Evolutionary conservation across 2,888 invertebrate species (phyloP).

Genomic region (Gnatocerus cornutus): DNA sequence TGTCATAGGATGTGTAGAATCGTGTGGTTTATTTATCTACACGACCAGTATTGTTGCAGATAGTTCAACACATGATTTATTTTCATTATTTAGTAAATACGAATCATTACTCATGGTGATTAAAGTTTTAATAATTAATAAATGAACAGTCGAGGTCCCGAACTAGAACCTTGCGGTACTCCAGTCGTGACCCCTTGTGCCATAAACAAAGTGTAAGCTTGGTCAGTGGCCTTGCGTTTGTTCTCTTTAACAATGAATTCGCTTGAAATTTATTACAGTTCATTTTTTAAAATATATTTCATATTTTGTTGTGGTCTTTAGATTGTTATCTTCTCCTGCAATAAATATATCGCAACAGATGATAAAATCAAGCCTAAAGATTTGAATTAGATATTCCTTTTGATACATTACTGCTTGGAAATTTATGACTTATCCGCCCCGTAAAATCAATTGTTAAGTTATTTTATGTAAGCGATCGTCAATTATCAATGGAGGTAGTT

Average conservation of each 20-base stretch:
- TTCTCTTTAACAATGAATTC: slow-evolving; percentile 1
- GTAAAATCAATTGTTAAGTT: slow-evolving; percentile 9
- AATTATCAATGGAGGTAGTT: slow-evolving; percentile 25
- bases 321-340: not conserved
- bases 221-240: slow-evolving; percentile 4
- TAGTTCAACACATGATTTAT: not conserved
- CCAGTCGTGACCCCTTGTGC: slow-evolving; percentile 1
- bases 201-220: not conserved
- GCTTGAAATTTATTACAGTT: slow-evolving; percentile 1
- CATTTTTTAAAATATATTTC: not conserved
- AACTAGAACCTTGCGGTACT: slow-evolving; percentile 4
- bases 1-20: not conserved
- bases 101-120: not conserved
- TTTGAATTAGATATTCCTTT: slow-evolving; percentile 8
- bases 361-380: slow-evolving; percentile 4
- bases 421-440: slow-evolving; percentile 4
- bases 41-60: not conserved
- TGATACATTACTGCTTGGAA: slow-evolving; percentile 1
- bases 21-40: not conserved
- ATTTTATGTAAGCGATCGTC: slow-evolving; percentile 17
- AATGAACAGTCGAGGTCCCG: not conserved
- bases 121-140: not conserved
- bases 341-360: slow-evolving; percentile 1
- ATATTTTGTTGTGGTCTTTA: not conserved
- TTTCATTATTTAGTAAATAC: not conserved